Conservation (phyloP, 2,113 vertebrate genomes). For the Limnothrissa miodon region DNA sequence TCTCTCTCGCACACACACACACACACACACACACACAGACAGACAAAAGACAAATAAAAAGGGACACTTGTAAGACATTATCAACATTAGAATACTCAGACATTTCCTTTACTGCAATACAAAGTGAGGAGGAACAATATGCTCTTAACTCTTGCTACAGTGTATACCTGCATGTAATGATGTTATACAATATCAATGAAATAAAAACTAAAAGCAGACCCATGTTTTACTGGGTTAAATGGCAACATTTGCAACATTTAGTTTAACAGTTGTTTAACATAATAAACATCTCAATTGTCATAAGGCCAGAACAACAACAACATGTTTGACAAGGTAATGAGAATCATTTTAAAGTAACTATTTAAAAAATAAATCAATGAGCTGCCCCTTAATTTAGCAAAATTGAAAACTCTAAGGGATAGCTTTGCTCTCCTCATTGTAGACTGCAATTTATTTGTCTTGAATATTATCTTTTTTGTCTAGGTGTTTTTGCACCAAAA, state of each 20-base stretch:
- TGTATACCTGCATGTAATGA: constrained; percentile 50
- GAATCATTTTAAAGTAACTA: no score
- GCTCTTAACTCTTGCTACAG: constrained; percentile 56
- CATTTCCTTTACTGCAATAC: constrained; percentile 53
- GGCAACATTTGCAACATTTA: constrained; percentile 40
- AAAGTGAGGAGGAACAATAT: constrained; percentile 59
- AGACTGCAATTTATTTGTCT: neutral
- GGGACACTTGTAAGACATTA: constrained; percentile 42
- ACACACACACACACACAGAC: no score
- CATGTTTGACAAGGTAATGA: no score
- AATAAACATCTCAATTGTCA: constrained; percentile 40
- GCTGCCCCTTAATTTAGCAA: constrained; percentile 43
- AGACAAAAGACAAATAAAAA: constrained; percentile 34
- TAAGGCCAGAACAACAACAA: constrained; percentile 29
- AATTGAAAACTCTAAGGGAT: constrained; percentile 5
- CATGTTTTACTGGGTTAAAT: constrained; percentile 40
- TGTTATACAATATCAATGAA: constrained; percentile 51
- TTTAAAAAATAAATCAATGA: constrained; percentile 29
- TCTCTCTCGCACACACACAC: constrained; percentile 14
- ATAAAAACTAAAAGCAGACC: constrained; percentile 44
- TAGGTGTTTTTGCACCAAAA: neutral
- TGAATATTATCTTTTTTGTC: neutral
- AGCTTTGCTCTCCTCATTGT: neutral
- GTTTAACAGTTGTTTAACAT: constrained; percentile 37
- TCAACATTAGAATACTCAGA: constrained; percentile 53